Base-by-base conservation (phyloP, 2,888 invertebrate species). In the Drosophila greeni region DNA sequence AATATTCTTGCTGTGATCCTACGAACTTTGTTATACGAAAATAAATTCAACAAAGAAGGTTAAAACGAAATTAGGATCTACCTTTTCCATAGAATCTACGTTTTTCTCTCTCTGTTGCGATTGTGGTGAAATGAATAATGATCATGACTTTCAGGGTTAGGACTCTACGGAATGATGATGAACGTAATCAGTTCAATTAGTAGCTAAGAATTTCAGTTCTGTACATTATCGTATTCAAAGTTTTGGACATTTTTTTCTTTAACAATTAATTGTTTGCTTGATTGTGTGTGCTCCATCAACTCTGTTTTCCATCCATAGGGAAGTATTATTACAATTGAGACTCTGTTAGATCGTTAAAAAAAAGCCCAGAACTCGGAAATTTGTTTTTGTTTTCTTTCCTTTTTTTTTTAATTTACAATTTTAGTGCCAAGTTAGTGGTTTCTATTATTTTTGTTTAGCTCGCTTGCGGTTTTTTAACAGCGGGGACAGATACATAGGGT, bases 141-240 rank as follows among this genome's bases (percentile, higher is more conserved):
- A 34, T 37, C 23, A 11, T 54, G 54, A 26, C 20, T 34, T 26
- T 36, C 16, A 8, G 34, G 65, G 65, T 62, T 62, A 62, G 36
- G 33, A 18, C 1, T 43, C 62, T 62, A 64, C 65, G 36, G n/a
- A 62, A 60, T 73, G 72, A 82, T 82, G 81, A 77, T 80, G 74
- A 74, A 66, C 70, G 51, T 54, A 52, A 68, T 37, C 66, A 82
- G 59, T 37, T 62, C 73, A 76, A 81, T 81, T 84, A 84, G 85
- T 84, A 76, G 83, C 73, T 75, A 71, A 76, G 79, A 51, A 36
- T 64, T 71, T 77, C 48, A 37, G 66, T 75, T 74, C 73, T 76
- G 73, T 77, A 87, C 90, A 88, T 75, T 82, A 85, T 88, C 88
- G 88, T 88, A 88, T 88, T 88, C 88, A 88, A 88, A 88, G 88